phyloP scores from a whole-genome alignment of 2,113 vertebrate species.

The Leptobrachium leishanense region DNA sequence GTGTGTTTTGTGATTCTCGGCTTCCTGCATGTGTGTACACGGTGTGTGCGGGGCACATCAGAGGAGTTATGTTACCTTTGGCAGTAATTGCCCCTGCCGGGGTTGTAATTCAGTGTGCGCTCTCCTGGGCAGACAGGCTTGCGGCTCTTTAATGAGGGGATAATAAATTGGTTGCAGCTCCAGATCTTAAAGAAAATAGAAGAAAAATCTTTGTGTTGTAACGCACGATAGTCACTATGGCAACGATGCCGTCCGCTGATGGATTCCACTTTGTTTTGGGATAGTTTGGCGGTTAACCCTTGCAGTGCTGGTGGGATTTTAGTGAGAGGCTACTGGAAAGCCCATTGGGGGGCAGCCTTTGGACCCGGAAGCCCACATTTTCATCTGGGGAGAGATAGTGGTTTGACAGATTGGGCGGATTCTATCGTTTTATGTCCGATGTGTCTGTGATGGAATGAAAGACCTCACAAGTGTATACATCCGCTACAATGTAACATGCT shows the following conservation, averaged over 20 bases:
- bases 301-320: background rate
- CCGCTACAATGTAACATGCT: no score
- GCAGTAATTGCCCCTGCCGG: conserved; percentile 6
- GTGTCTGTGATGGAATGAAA: no score
- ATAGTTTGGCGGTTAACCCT: background rate
- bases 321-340: no score
- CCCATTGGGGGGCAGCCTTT: no score
- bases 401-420: no score
- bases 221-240: conserved; percentile 17
- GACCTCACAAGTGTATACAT: no score
- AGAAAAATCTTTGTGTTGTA: conserved; percentile 2
- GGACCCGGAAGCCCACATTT: no score
- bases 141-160: conserved; percentile 3
- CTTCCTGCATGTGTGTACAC: no score
- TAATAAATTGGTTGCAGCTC: conserved; percentile 19
- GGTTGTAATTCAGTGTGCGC: background rate
- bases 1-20: background rate
- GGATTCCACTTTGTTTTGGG: conserved; percentile 4
- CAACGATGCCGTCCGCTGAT: background rate
- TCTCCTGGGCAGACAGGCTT: background rate
- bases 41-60: background rate
- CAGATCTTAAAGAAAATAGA: conserved; percentile 4
- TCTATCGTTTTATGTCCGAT: no score
- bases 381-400: no score
- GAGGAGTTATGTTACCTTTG: conserved; percentile 13